A percentile compares a stretch with the other conserved stretches of the same genome.
Evolutionary conservation across 2,113 vertebrate genomes (phyloP).

Genomic region (Prunella fulvescens): DNA sequence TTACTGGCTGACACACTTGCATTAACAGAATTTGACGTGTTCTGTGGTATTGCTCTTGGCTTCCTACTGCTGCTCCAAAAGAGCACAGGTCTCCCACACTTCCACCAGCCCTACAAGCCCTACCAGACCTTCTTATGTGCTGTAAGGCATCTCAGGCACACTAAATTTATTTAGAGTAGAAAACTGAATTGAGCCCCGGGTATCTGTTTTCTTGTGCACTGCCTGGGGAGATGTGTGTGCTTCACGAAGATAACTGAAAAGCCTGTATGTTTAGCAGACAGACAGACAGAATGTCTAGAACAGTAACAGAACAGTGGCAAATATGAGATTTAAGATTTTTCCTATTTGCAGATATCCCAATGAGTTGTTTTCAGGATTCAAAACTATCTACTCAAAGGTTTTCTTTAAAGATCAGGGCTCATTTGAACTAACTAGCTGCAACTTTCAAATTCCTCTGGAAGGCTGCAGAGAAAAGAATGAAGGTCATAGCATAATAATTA

Average conservation of each 20-base stretch:
- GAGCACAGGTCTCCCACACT: neutral
- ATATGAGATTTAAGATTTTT: neutral
- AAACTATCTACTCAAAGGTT: neutral
- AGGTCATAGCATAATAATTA: neutral
- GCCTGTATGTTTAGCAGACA: neutral
- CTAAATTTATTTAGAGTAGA: neutral
- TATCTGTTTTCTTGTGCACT: neutral
- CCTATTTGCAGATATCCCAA: neutral
- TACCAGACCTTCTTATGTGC: neutral
- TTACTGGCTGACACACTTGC: neutral
- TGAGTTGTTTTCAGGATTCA: neutral
- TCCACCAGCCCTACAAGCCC: neutral
- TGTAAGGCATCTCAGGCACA: neutral
- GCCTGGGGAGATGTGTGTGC: neutral
- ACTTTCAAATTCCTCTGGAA: neutral
- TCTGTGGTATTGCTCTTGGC: neutral
- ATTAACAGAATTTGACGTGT: neutral
- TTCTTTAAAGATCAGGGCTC: neutral
- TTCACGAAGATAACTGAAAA: neutral
- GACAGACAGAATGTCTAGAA: neutral
- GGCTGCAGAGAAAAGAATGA: neutral
- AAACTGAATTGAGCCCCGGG: neutral
- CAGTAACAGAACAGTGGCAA: neutral
- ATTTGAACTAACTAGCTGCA: neutral
- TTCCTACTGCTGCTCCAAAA: neutral